Percentiles rank a stretch among this genome's conserved stretches.
phyloP scores from a whole-genome alignment of 2,888 invertebrate species.

The Drosophila infuscata region DNA sequence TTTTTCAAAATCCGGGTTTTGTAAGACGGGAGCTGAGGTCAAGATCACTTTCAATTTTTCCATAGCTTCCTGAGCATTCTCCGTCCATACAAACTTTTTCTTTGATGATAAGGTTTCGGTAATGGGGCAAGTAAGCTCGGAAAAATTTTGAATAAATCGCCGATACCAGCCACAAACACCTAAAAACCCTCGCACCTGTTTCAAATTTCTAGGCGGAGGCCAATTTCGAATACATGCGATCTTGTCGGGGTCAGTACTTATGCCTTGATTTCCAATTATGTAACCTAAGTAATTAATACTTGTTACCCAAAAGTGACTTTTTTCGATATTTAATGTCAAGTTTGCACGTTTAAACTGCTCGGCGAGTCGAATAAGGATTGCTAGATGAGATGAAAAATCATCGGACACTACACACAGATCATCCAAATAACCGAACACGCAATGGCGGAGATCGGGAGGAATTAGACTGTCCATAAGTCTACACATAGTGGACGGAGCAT shows the following conservation, averaged over 20 bases:
- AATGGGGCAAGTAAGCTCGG: no score
- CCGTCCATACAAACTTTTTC: constrained; percentile 3
- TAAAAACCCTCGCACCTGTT: not conserved
- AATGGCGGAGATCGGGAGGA: not conserved
- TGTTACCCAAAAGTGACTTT: not conserved
- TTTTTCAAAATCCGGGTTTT: no score
- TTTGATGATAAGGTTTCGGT: no score
- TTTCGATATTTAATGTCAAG: not conserved
- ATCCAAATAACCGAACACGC: not conserved
- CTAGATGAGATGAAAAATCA: not conserved
- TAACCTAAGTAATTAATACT: not conserved
- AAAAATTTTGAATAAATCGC: no score
- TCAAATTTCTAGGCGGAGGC: not conserved
- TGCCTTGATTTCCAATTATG: no score
- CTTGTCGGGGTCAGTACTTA: no score
- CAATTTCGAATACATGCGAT: no score
- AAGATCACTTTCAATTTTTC: constrained; percentile 2
- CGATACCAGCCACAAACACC: no score
- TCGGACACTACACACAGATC: not conserved
- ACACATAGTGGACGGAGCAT: not conserved
- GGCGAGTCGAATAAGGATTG: not conserved
- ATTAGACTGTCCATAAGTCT: not conserved
- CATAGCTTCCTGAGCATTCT: constrained; percentile 12
- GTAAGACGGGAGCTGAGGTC: no score
- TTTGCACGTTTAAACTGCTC: not conserved